These are phyloP conservation scores for Andrena fulva DNA, from an alignment of 2,888 invertebrate species.

Conservation along the genomic window DNA sequence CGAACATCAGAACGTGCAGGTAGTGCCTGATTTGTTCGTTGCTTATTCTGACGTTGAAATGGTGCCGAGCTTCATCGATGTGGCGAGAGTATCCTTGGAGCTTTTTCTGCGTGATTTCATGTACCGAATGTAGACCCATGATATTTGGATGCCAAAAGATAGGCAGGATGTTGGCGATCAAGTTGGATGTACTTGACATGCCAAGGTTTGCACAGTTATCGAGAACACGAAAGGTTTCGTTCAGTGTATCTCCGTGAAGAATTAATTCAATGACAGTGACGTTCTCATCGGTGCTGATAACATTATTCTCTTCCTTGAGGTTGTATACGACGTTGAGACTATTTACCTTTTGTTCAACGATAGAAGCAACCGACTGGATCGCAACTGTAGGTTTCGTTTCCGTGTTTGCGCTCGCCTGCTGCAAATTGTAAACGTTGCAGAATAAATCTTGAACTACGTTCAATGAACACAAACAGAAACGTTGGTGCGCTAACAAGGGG, in stretches of 20 bases:
- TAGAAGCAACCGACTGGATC: not conserved
- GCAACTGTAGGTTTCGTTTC: not conserved
- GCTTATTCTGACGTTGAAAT: constrained; percentile 23
- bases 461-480: no score
- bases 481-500: no score
- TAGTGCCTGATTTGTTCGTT: constrained; percentile 48
- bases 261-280: constrained; percentile 61
- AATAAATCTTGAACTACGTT: no score
- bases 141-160: constrained; percentile 62
- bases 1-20: constrained; percentile 60
- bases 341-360: constrained; percentile 44
- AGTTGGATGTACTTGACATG: not conserved
- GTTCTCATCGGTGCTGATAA: not conserved
- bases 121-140: constrained; percentile 43
- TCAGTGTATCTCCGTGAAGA: constrained; percentile 68
- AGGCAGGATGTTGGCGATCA: constrained; percentile 40
- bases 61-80: constrained; percentile 27
- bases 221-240: constrained; percentile 45
- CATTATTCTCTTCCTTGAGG: constrained; percentile 17
- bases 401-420: not conserved
- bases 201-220: constrained; percentile 9
- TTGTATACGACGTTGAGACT: constrained; percentile 59
- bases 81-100: constrained; percentile 43
- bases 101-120: constrained; percentile 11
- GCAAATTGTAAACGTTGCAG: not conserved